Base-by-base conservation (phyloP, 2,113 vertebrate species). In the Galbula dea region DNA sequence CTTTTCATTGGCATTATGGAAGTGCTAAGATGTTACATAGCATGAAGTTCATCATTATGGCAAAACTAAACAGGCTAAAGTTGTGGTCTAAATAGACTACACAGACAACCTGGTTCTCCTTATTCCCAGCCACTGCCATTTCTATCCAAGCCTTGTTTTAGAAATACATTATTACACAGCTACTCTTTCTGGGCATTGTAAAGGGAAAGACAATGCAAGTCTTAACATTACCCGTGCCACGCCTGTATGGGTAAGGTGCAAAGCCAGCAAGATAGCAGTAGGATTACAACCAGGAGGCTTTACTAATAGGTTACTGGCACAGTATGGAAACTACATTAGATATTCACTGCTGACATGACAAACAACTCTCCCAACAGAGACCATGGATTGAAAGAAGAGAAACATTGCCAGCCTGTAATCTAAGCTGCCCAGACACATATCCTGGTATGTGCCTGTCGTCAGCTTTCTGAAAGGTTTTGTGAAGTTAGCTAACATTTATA, bases 291-390 rank as follows among this genome's bases (percentile, higher is more conserved):
- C 0, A 0, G 26, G 30, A 89, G 43, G 61, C 36, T 89, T 73
- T 51, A 48, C 54, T 94, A 90, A 94, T 83, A 71, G 46, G 26
- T 66, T 94, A 48, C 55, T 92, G 91, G 74, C 84, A 90, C 75
- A 3, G 1, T 26, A 27, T 67, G 37, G 73, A 91, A 75, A 43
- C 46, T 74, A 9, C 59, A 85, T 93, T 82, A 92, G 66, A 49
- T 85, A 73, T 37, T 73, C 69, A 66, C 66, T 83, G 84, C 89
- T 95, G 94, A 87, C 59, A 69, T 58, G 66, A 83, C 74, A 85
- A 72, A 66, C 62, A 20, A 48, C 19, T 79, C 11, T 39, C 74
- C 43, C 86, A 85, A 20, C 13, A 52, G 75, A 30, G 63, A 83
- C 43, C 6, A 32, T 46, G 67, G 37, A 68, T 41, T 6, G 41